Evolutionary conservation across 2,888 invertebrate genomes (phyloP).

Genomic region (Callyntrura guangdongensis): DNA sequence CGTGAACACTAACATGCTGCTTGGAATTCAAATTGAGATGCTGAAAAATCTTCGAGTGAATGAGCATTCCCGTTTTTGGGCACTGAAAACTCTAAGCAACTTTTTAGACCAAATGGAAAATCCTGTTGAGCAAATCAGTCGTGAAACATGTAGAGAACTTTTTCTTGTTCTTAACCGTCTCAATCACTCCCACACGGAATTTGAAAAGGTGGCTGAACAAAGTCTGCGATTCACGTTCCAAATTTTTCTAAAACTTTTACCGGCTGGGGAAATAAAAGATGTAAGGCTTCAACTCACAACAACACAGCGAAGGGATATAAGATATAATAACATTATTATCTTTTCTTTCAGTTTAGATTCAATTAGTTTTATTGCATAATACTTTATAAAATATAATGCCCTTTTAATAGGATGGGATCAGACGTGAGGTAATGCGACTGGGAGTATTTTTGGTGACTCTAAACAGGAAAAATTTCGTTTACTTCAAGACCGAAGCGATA

Average conservation of each 20-base stretch:
- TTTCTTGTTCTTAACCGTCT: constrained; percentile 43
- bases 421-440: constrained; percentile 39
- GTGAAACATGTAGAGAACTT: background rate
- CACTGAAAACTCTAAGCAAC: constrained; percentile 14
- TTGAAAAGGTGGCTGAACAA: constrained; percentile 25
- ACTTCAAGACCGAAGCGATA: constrained; percentile 64
- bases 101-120: constrained; percentile 43
- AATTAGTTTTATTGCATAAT: no score
- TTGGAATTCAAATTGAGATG: constrained; percentile 42
- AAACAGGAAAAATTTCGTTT: constrained; percentile 31
- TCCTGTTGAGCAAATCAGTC: background rate
- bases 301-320: no score
- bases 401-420: constrained; percentile 38
- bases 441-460: constrained; percentile 22
- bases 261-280: constrained; percentile 14
- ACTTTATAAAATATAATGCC: no score
- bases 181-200: background rate
- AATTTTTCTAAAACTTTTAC: constrained; percentile 53
- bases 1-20: background rate
- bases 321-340: background rate
- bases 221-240: constrained; percentile 26
- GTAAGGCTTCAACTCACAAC: background rate
- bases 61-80: constrained; percentile 42
- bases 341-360: constrained; percentile 15
- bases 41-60: constrained; percentile 34